Evolutionary conservation across 2,113 vertebrate genomes (phyloP), one percentile per base, ranked within the genome.

Genomic region (Fulica atra): DNA sequence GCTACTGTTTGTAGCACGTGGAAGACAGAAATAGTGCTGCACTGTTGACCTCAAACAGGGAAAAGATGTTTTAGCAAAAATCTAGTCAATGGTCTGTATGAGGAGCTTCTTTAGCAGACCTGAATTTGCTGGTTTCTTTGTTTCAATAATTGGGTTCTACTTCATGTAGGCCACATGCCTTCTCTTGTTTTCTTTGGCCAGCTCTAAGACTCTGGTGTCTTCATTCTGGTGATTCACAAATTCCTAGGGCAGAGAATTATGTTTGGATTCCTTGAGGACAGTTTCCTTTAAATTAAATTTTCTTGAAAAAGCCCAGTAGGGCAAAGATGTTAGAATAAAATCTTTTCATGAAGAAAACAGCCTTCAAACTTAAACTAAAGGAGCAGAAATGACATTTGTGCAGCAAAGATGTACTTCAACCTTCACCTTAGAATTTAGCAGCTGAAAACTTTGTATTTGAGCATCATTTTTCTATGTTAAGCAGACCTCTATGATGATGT

Each of bases 161-260:
- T 85, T 92, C 65, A 74, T 6, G 23, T 81, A 87, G 73, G 81
- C 65, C 80, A 69, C 80, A 93, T 46, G 76, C 70, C 83, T 93
- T 91, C 93, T 86, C 86, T 86, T 97, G 90, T 92, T 95, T 88
- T 76, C 69, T 81, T 92, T 96, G 92, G 92, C 86, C 65, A 88
- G 56, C 90, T 88, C 6, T 24, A 81, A 90, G 69, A 74, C 65
- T 81, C 80, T 4, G 1, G 26, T 90, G 86, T 79, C 94, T 95
- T 93, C 77, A 85, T 38, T 31, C 29, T 53, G 53, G 57, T 94
- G 92, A 95, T 95, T 93, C 95, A 96, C 40, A 84, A 68, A 70
- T 54, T 96, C 92, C 72, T 0, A 2, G 1, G 86, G 61, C 95
- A 95, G 69, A 93, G 87, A 90, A 84, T 90, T 72, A 81, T n/a